These are phyloP conservation scores for Argopecten irradians DNA, from an alignment of 1,140 invertebrate genomes.

Conservation along the genomic window DNA sequence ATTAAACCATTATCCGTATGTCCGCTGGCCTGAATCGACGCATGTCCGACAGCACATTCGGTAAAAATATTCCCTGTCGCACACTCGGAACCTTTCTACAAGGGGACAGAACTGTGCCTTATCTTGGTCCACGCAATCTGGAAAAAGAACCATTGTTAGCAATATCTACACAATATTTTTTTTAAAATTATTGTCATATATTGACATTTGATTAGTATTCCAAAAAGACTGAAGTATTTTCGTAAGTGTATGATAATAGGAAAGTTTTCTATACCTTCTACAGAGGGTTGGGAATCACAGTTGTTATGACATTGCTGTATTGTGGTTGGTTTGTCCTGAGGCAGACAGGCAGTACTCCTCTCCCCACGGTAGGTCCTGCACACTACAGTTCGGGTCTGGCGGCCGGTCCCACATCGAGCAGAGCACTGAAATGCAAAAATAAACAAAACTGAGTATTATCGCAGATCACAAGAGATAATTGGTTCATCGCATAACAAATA, in stretches of 20 bases:
- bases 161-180: not conserved
- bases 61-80: slow-evolving; percentile 67
- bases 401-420: slow-evolving; percentile 83
- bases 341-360: slow-evolving; percentile 66
- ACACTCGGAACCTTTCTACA: slow-evolving; percentile 67
- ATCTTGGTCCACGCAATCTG: slow-evolving; percentile 68
- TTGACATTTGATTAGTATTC: no score
- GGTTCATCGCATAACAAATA: no score
- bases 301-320: slow-evolving; percentile 58
- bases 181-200: not conserved
- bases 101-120: slow-evolving; percentile 69
- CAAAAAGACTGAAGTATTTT: no score
- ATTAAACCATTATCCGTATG: not conserved
- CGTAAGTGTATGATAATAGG: no score
- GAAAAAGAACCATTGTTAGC: slow-evolving; percentile 41
- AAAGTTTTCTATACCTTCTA: no score
- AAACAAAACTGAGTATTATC: no score
- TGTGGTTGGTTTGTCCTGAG: slow-evolving; percentile 48
- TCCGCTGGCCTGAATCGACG: slow-evolving; percentile 26
- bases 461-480: no score
- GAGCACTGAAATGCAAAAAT: slow-evolving; percentile 81
- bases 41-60: slow-evolving; percentile 71
- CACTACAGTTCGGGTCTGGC: slow-evolving; percentile 82
- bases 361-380: slow-evolving; percentile 80
- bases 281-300: slow-evolving; percentile 45